Evolutionary conservation across 2,113 vertebrate genomes (phyloP), one percentile per base, ranked within the genome.

Genomic region (Eubucco bourcierii): DNA sequence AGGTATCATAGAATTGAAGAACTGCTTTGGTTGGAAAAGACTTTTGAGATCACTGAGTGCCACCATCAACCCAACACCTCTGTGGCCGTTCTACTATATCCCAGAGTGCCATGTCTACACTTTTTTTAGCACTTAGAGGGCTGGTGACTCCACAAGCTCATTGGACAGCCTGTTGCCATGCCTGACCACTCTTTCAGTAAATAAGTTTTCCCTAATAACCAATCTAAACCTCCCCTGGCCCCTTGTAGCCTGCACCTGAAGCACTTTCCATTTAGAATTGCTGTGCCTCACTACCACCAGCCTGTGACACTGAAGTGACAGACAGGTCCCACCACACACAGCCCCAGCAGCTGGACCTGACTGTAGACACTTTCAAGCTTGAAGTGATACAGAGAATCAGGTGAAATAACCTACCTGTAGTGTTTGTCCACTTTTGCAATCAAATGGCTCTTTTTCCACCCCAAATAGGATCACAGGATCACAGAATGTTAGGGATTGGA

Each of bases 301-400:
- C 33, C 55, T 33, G 18, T 1, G 12, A 52, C 79, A 76, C 18
- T 37, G 28, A 39, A 14, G 60, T n/a, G 79, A 46, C 83, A 59
- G 37, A 37, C 14, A 14, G 24, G 31, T 63, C 60, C 73, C 83
- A 55, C 15, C 3, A 1, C 64, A 8, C 37, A 8, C 37, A 7
- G 23, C 10, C 8, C 9, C 65, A 37, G 70, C 53, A 80, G 18
- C 68, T 34, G 58, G 56, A 15, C 37, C 53, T 37, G 55, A 16
- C 17, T 72, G n/a, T 27, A 76, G 73, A 41, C 34, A 29, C 55
- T 1, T 13, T 12, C 28, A 37, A 14, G 33, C 52, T 74, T 46
- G 60, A 70, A 46, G 29, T 0, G 0, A 15, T 16, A 47, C 46
- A 31, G 66, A 44, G 18, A 73, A 21, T n/a, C 77, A 23, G 27